Percentiles rank a stretch among this genome's conserved stretches.
phyloP scores from a whole-genome alignment of 2,797 vertebrate species.

The Sebastes goodei region DNA sequence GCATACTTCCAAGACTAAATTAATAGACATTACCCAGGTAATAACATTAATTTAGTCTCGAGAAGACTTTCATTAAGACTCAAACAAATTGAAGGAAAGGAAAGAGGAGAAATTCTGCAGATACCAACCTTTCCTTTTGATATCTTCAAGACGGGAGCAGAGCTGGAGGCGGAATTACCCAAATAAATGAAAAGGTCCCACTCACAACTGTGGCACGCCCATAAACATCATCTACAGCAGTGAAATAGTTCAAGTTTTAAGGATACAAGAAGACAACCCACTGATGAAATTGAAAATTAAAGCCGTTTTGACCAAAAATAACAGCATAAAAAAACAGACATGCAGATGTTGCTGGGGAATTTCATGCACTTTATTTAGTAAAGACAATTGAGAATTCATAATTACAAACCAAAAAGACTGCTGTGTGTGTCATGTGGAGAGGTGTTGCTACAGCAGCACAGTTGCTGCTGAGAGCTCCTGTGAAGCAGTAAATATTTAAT shows the following conservation, averaged over 20 bases:
- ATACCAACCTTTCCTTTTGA: background rate
- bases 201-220: no score
- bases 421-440: background rate
- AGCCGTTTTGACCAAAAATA: background rate
- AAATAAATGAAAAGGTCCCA: background rate
- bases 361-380: background rate
- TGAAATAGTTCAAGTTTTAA: background rate
- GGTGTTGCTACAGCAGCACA: background rate
- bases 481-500: slow-evolving; percentile 38
- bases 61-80: background rate
- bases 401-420: background rate
- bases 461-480: slow-evolving; percentile 1
- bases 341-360: background rate
- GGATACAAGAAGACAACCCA: background rate
- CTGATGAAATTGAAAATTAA: background rate
- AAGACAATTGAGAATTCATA: background rate
- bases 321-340: background rate
- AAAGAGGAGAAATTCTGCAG: background rate
- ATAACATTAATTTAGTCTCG: background rate
- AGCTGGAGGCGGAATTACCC: background rate
- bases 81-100: background rate
- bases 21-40: background rate
- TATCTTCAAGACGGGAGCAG: background rate
- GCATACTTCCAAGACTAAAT: background rate
- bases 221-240: background rate